Evolutionary conservation across 2,113 vertebrate species (phyloP).

Genomic region (Periophthalmus modestus): DNA sequence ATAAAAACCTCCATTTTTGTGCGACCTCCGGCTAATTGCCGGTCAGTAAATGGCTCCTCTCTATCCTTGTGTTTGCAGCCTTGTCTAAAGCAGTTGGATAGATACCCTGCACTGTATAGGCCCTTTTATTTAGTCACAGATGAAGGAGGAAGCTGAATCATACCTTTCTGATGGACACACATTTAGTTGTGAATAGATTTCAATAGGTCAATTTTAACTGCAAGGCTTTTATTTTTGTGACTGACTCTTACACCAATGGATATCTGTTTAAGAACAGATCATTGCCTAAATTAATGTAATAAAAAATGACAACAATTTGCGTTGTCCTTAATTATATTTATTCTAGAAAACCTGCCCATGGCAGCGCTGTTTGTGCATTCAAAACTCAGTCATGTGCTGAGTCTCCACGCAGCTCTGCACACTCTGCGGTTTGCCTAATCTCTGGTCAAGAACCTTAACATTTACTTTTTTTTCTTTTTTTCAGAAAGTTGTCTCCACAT

Average conservation of each 20-base stretch:
- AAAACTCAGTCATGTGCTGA: constrained; percentile 20
- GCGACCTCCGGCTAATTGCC: neutral
- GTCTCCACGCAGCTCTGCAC: constrained; percentile 40
- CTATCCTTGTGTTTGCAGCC: neutral
- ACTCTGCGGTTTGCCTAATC: constrained; percentile 57
- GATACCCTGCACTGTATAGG: neutral
- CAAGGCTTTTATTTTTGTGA: constrained; percentile 13
- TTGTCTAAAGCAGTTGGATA: constrained; percentile 8
- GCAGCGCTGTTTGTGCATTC: neutral
- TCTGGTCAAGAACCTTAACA: constrained; percentile 69
- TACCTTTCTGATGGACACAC: constrained; percentile 18
- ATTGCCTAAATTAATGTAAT: neutral
- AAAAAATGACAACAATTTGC: constrained; percentile 13
- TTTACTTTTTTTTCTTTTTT: constrained; percentile 23
- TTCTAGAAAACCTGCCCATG: constrained; percentile 15
- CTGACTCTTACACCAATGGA: constrained; percentile 15
- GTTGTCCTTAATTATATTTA: constrained; percentile 51
- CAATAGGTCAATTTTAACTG: constrained; percentile 22
- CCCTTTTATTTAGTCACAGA: constrained; percentile 8
- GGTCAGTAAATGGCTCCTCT: neutral
- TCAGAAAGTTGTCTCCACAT: constrained; percentile 39
- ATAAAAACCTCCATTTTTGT: neutral
- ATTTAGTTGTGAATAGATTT: constrained; percentile 44
- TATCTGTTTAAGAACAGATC: neutral
- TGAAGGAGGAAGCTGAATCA: constrained; percentile 17